A percentile compares a stretch with the other conserved stretches of the same genome.
These are phyloP conservation scores for Molothrus ater DNA, from an alignment of 2,797 vertebrate genomes.

Conservation along the genomic window DNA sequence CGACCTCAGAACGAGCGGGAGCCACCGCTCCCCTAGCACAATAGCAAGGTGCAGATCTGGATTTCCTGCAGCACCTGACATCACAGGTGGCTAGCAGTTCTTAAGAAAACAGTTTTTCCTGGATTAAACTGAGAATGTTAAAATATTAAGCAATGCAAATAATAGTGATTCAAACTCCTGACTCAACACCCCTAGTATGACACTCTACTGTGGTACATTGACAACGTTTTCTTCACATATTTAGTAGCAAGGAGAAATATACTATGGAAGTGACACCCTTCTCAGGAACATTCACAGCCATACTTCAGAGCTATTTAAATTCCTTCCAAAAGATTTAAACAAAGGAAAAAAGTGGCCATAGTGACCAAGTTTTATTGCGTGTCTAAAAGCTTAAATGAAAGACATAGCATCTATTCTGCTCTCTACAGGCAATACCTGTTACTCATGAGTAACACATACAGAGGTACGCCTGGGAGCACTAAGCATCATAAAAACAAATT, in stretches of 20 bases:
- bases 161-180: background rate
- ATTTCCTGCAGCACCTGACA: background rate
- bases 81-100: background rate
- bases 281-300: background rate
- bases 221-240: background rate
- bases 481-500: background rate
- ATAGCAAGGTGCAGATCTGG: background rate
- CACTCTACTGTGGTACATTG: fast-evolving
- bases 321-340: background rate
- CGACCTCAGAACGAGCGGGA: background rate
- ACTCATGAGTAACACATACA: background rate
- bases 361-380: background rate
- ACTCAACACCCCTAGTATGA: background rate
- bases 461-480: background rate
- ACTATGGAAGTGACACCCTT: background rate
- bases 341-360: background rate
- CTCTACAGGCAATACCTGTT: background rate
- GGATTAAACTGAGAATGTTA: background rate
- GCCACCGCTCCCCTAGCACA: fast-evolving
- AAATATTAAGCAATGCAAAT: background rate
- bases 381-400: background rate
- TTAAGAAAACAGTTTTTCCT: background rate
- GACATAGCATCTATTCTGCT: background rate
- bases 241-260: background rate
- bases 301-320: background rate